phyloP scores from a whole-genome alignment of 2,113 vertebrate genomes.

The Craseonycteris thonglongyai region DNA sequence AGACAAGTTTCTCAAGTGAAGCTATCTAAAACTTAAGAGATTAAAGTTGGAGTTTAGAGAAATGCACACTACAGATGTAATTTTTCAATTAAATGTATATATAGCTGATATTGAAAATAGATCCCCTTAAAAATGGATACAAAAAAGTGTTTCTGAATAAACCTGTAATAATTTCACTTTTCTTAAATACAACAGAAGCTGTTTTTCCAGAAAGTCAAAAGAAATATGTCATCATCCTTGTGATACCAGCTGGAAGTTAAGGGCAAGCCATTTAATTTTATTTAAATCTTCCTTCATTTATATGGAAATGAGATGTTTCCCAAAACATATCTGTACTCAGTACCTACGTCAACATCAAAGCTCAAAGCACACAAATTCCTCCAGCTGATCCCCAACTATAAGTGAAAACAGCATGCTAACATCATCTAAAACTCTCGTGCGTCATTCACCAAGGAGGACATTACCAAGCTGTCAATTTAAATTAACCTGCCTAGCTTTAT shows the following conservation, averaged over 20 bases:
- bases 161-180: neutral
- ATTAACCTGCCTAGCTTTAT: slow-evolving; percentile 79
- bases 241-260: slow-evolving; percentile 57
- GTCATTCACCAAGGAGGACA: slow-evolving; percentile 70
- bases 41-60: neutral
- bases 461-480: slow-evolving; percentile 64
- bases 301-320: slow-evolving; percentile 69
- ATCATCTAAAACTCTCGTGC: slow-evolving; percentile 53
- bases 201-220: slow-evolving; percentile 27
- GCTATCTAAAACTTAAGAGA: neutral
- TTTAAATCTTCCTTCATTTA: slow-evolving; percentile 67
- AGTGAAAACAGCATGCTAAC: slow-evolving; percentile 46
- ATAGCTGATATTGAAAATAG: slow-evolving; percentile 18
- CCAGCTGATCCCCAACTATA: slow-evolving; percentile 41
- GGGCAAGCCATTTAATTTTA: slow-evolving; percentile 36
- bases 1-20: neutral
- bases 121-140: neutral
- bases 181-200: neutral
- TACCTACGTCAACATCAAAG: slow-evolving; percentile 64
- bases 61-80: neutral
- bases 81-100: slow-evolving; percentile 26
- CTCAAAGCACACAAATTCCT: slow-evolving; percentile 48
- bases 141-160: slow-evolving; percentile 45
- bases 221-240: slow-evolving; percentile 24
- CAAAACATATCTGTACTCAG: slow-evolving; percentile 60